phyloP scores from a whole-genome alignment of 1,140 invertebrate genomes.

The Nilaparvata lugens region DNA sequence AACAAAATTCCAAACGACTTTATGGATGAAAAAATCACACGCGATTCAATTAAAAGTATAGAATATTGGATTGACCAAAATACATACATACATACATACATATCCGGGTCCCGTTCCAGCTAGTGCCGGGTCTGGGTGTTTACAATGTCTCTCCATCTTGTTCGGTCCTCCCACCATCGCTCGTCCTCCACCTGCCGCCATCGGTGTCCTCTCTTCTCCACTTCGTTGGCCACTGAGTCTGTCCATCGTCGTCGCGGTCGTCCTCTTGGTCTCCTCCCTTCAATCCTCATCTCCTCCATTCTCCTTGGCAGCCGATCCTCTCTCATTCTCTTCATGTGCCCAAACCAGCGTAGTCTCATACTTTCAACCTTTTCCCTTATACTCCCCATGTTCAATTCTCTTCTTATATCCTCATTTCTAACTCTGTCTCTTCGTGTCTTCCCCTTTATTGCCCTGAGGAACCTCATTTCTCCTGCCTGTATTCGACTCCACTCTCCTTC shows the following conservation, averaged over 20 bases:
- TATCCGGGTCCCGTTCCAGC: neutral
- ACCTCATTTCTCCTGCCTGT: neutral
- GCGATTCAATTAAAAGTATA: too few species aligned
- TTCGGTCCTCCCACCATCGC: neutral
- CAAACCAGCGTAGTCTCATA: neutral
- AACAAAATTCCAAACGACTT: too few species aligned
- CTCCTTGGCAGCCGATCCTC: neutral
- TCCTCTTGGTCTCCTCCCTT: neutral
- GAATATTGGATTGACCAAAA: too few species aligned
- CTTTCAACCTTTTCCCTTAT: neutral
- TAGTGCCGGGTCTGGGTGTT: neutral
- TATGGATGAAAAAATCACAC: too few species aligned
- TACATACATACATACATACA: too few species aligned
- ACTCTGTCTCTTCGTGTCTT: neutral
- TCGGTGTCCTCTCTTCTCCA: neutral
- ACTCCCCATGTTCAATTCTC: neutral
- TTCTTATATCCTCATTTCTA: neutral
- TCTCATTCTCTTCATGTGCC: neutral
- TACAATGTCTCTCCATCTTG: neutral
- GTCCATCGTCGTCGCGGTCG: neutral
- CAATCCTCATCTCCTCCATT: neutral
- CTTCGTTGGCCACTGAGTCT: neutral
- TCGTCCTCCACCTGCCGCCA: neutral
- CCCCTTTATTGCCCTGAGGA: neutral
- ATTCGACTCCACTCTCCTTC: neutral